Percentiles rank a stretch among this genome's conserved stretches.
phyloP scores from a whole-genome alignment of 2,113 vertebrate genomes.

The Pongo abelii region DNA sequence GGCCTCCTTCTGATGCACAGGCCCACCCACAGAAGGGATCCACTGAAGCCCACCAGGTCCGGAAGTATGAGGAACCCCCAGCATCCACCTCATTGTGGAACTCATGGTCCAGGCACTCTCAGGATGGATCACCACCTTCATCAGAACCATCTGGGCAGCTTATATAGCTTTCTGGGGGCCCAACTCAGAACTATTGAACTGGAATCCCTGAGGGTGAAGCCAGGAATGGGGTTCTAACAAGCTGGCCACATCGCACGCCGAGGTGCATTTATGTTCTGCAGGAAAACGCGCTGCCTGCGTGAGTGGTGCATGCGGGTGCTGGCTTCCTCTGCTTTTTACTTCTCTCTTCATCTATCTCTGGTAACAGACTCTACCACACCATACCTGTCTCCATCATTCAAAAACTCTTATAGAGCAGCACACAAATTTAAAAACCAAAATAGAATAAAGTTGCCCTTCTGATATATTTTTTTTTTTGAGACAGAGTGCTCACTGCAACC shows the following conservation, averaged over 20 bases:
- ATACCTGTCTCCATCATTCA: neutral
- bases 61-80: no score
- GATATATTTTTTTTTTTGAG: no score
- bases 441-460: neutral
- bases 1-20: no score
- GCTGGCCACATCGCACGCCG: rapidly evolving
- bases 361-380: neutral
- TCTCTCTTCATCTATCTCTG: neutral
- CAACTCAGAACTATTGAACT: neutral
- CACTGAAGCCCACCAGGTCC: rapidly evolving
- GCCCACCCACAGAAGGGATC: neutral
- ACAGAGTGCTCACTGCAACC: no score
- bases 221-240: neutral
- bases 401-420: neutral
- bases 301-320: rapidly evolving
- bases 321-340: neutral
- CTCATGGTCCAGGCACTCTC: rapidly evolving
- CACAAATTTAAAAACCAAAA: neutral
- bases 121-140: no score
- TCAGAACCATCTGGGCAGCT: neutral
- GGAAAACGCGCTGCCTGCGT: rapidly evolving
- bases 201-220: neutral
- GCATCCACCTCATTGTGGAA: neutral
- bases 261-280: rapidly evolving
- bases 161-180: neutral